phyloP scores from a whole-genome alignment of 2,888 invertebrate species.

The Neuroscelio doddi region DNA sequence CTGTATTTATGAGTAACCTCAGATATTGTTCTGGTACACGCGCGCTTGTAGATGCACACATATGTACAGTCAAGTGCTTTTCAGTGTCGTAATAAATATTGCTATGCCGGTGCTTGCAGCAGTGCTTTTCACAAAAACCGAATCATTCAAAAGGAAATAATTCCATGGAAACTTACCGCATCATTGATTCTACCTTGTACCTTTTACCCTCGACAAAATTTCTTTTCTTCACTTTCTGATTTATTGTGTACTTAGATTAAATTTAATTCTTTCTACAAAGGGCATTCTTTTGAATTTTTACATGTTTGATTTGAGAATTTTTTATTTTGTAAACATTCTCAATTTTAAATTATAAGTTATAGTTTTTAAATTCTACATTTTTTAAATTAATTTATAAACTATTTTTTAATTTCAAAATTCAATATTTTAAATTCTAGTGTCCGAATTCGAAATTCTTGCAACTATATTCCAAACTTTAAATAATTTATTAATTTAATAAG shows the following conservation, averaged over 20 bases:
- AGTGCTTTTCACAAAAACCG: conserved; percentile 23
- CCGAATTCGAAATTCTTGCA: neutral
- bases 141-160: conserved; percentile 23
- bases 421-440: neutral
- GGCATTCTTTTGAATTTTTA: no score
- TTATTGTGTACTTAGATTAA: neutral
- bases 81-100: conserved; percentile 38
- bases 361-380: no score
- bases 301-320: neutral
- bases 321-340: neutral
- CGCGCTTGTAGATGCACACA: conserved; percentile 16
- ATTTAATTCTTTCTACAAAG: neutral
- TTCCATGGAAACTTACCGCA: conserved; percentile 7
- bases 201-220: neutral
- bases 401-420: no score
- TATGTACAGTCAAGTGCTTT: conserved; percentile 28
- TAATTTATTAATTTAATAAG: no score
- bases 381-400: no score
- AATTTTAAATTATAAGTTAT: no score
- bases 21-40: conserved; percentile 24
- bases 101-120: conserved; percentile 20
- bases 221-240: neutral
- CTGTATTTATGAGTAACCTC: neutral
- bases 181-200: neutral
- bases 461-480: no score